Conservation (phyloP, 2,888 invertebrate species). For the Thera britannica region DNA sequence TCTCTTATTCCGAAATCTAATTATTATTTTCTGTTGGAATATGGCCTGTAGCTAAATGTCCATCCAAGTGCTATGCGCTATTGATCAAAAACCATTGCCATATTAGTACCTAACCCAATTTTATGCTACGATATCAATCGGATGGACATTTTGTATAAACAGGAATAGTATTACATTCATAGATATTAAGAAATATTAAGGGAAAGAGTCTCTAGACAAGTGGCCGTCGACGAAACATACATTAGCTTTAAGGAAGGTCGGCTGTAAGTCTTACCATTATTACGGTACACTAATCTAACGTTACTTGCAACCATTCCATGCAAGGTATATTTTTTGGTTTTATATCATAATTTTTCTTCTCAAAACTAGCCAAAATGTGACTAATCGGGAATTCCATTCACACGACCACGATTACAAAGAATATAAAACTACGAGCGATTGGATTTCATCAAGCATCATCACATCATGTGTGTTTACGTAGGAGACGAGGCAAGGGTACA, state of each 20-base stretch:
- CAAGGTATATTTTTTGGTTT: slow-evolving; percentile 30
- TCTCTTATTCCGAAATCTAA: slow-evolving; percentile 23
- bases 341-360: slow-evolving; percentile 13
- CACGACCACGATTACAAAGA: slow-evolving; percentile 11
- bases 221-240: slow-evolving; percentile 9
- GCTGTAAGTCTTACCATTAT: background rate
- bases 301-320: slow-evolving; percentile 24
- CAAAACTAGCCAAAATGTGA: slow-evolving; percentile 12
- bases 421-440: slow-evolving; percentile 16
- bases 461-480: slow-evolving; percentile 7
- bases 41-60: slow-evolving; percentile 9
- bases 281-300: slow-evolving; percentile 21
- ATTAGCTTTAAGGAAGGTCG: slow-evolving; percentile 4
- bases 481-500: background rate
- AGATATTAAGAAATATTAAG: slow-evolving; percentile 21
- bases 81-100: background rate
- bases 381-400: slow-evolving; percentile 11
- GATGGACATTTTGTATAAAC: slow-evolving; percentile 6
- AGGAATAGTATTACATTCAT: slow-evolving; percentile 11
- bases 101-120: too few relatives aligned
- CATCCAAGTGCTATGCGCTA: slow-evolving; percentile 1
- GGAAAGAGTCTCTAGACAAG: slow-evolving; percentile 15
- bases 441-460: background rate
- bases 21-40: slow-evolving; percentile 20
- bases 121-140: background rate